Percentiles rank a stretch among this genome's conserved stretches.
Evolutionary conservation across 2,888 invertebrate genomes (phyloP).

Genomic region (Lycia hirtaria): DNA sequence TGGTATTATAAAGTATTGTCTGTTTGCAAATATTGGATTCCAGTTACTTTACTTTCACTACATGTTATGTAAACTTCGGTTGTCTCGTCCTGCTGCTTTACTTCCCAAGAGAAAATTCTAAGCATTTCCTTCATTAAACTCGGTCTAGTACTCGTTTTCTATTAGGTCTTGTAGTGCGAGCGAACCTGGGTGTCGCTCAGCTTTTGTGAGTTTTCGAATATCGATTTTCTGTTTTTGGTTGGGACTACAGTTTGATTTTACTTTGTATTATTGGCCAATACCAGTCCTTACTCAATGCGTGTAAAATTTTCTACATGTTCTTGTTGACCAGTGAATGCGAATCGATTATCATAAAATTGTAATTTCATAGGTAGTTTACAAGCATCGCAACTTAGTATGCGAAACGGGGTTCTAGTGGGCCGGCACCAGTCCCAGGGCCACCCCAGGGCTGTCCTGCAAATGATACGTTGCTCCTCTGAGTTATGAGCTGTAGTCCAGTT

Average conservation of each 20-base stretch:
- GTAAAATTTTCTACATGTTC: constrained; percentile 18
- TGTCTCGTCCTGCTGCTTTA: not conserved
- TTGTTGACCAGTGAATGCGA: constrained; percentile 6
- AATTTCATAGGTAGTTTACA: constrained; percentile 18
- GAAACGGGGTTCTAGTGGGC: not conserved
- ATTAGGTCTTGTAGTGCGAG: too few relatives aligned
- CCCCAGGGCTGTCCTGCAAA: constrained; percentile 52
- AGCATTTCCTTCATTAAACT: not conserved
- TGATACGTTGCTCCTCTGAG: constrained; percentile 50
- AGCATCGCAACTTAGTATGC: constrained; percentile 29
- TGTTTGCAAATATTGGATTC: constrained; percentile 16
- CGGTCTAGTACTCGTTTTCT: not conserved
- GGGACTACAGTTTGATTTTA: too few relatives aligned
- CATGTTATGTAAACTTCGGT: constrained; percentile 5
- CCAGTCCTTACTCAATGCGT: constrained; percentile 8
- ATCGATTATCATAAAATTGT: constrained; percentile 22
- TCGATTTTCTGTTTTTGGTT: too few relatives aligned
- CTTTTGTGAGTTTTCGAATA: too few relatives aligned
- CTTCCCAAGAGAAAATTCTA: constrained; percentile 1
- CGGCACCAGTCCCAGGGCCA: constrained; percentile 42
- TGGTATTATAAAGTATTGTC: not conserved
- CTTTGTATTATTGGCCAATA: not conserved
- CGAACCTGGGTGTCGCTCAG: not conserved
- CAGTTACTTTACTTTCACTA: not conserved
- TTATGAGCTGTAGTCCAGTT: constrained; percentile 47